Evolutionary conservation across 1,140 invertebrate genomes (phyloP).

Genomic region (Drosophila eugracilis): DNA sequence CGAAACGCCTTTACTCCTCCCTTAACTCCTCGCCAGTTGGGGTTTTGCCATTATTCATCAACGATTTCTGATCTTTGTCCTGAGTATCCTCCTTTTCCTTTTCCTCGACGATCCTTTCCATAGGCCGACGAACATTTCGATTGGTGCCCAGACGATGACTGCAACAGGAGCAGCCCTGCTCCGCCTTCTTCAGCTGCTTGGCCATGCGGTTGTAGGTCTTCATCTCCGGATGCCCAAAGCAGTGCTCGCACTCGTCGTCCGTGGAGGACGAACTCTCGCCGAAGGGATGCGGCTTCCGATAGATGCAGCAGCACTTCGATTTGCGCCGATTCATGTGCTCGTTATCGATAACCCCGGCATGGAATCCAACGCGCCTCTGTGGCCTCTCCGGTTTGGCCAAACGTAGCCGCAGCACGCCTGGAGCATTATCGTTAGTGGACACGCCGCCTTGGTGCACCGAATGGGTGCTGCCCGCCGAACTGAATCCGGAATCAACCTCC

Average conservation of each 20-base stretch:
- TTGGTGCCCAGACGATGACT: neutral
- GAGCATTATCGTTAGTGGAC: no score
- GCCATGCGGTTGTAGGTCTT: constrained; percentile 86
- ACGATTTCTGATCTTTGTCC: neutral
- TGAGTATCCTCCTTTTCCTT: neutral
- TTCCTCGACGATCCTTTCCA: neutral
- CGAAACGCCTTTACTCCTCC: no score
- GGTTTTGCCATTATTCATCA: neutral
- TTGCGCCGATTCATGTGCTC: constrained; percentile 96
- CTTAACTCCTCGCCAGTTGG: neutral
- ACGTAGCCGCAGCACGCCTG: constrained; percentile 39
- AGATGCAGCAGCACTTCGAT: constrained; percentile 97
- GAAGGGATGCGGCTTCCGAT: constrained; percentile 92
- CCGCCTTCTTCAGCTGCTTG: constrained; percentile 22
- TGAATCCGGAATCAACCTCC: constrained; percentile 2
- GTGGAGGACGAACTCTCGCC: constrained; percentile 92
- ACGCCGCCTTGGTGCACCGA: neutral
- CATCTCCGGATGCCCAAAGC: constrained; percentile 92
- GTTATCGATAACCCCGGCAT: constrained; percentile 95
- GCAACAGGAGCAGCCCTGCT: neutral
- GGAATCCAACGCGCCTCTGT: constrained; percentile 91
- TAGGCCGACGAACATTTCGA: neutral
- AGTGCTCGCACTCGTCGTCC: constrained; percentile 93
- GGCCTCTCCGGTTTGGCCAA: constrained; percentile 87
- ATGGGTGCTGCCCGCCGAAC: neutral